Evolutionary conservation across 2,113 vertebrate genomes (phyloP), one percentile per base, ranked within the genome.

Genomic region (Hippoglossus stenolepis): DNA sequence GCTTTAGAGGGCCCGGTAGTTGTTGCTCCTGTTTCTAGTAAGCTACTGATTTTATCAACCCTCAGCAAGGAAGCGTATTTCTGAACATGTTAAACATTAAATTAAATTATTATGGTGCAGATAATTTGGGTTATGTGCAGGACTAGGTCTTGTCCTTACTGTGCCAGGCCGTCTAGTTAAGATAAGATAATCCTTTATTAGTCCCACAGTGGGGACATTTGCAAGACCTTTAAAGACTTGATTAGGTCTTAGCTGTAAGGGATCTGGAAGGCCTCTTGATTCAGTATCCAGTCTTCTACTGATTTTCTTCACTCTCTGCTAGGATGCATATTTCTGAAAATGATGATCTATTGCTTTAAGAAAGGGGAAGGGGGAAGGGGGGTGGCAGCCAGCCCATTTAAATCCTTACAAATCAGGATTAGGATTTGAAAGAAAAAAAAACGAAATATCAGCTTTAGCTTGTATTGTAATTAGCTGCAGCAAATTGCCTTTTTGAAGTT

Each of bases 401-500:
- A 61, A 21, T 5, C n/a, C 12, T 53, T 58, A 21, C 21, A 65
- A 75, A 4, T 67, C 58, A 51, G 38, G 35, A 21, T 51, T 23
- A 47, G 47, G 57, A 10, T 65, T 61, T 68, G 23, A 3, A 24
- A 56, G 7, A 18, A 18, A 18, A 68, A 31, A 31, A 31, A 31
- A 31, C n/a, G n/a, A n/a, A n/a, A 31, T 6, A 63, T 23, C 26
- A 40, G 35, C 53, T n/a, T 47, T 74, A 49, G 3, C 66, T 62
- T 47, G 28, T 65, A 13, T 20, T 70, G 7, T 69, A 70, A 75
- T 72, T 47, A 65, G 38, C 45, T 18, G 0, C 43, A 65, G 24
- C 56, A 75, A 60, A 66, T 70, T 73, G 58, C 20, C 31, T 70
- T 75, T 75, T 80, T 53, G 73, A 72, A 61, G 56, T 6, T 38